These are phyloP conservation scores for Orussus abietinus DNA, from an alignment of 1,140 invertebrate species.

Conservation along the genomic window DNA sequence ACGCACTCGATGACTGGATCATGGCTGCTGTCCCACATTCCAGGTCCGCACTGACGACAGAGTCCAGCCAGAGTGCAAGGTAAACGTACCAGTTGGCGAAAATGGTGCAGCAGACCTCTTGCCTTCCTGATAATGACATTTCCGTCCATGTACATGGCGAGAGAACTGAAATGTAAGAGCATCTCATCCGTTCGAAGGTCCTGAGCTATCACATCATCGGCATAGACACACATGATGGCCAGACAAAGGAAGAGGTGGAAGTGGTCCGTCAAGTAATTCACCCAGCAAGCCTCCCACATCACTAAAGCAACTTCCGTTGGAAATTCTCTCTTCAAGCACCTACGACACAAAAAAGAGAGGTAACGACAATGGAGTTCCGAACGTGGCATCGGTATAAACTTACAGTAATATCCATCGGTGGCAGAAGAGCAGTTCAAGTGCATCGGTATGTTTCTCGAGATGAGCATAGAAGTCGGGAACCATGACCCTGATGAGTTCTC, in stretches of 20 bases:
- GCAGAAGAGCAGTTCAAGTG: constrained; percentile 84
- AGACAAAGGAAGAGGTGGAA: constrained; percentile 90
- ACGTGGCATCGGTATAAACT: constrained; percentile 29
- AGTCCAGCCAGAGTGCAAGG: constrained; percentile 85
- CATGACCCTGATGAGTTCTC: constrained; percentile 84
- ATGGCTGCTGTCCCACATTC: constrained; percentile 91
- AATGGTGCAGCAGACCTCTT: constrained; percentile 84
- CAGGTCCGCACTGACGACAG: constrained; percentile 82
- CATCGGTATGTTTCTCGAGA: constrained; percentile 75
- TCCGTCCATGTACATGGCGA: constrained; percentile 96
- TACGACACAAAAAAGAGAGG: no score
- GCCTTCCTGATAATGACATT: constrained; percentile 86
- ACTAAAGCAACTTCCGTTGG: constrained; percentile 77
- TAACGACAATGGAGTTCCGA: constrained; percentile 18
- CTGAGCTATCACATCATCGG: constrained; percentile 87
- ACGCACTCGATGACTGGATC: constrained; percentile 70
- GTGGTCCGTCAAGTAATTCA: constrained; percentile 88
- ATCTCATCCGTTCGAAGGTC: constrained; percentile 88
- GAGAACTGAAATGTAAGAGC: constrained; percentile 88
- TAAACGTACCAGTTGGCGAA: constrained; percentile 75
- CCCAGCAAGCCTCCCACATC: constrained; percentile 95
- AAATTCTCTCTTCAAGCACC: constrained; percentile 87
- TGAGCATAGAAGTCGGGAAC: constrained; percentile 83
- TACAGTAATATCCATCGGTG: constrained; percentile 90
- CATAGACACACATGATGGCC: constrained; percentile 87